Evolutionary conservation across 2,113 vertebrate species (phyloP), one percentile per base, ranked within the genome.

Genomic region (Thunnus thynnus): DNA sequence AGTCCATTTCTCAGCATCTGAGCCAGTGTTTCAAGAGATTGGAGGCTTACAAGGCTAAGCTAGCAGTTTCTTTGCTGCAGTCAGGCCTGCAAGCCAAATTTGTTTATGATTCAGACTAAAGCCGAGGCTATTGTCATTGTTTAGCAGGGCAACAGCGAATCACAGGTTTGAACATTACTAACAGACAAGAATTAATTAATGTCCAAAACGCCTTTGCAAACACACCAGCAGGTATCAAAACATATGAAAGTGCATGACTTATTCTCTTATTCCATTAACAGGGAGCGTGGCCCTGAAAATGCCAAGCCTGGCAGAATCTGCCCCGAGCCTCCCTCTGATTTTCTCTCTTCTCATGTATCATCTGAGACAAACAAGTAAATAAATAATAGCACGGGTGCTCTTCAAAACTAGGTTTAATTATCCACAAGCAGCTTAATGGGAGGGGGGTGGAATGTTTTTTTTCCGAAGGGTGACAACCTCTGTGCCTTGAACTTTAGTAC

Each of bases 371-470:
- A 86, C 74, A 83, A 41, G 87, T 86, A 85, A 90, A 91, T 84
- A 86, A 88, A 86, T 83, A 88, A 83, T 41, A 71, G 9, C 20
- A 9, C 1, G 25, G 46, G 13, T 16, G 22, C 51, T 79, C 72
- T 64, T 88, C 80, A 87, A 73, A 88, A 80, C 65, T 62, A 36
- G 58, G 73, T 90, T 90, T 87, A 91, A 93, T 91, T 92, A 88
- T 90, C 82, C 44, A 50, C 72, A 61, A 48, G 80, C 80, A 75
- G 36, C 76, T 55, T 81, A 76, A 86, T 55, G 18, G 60, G 67
- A 16, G 66, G 46, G 25, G 13, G 70, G 16, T n/a, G 47, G 1
- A 6, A 30, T 72, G 1, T 67, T 58, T 70, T 76, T 76, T 58
- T 78, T 63, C 27, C 2, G 2, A 47, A 32, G 52, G 77, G 50